Evolutionary conservation across 2,113 vertebrate species (phyloP).

Genomic region (Rostratula benghalensis): DNA sequence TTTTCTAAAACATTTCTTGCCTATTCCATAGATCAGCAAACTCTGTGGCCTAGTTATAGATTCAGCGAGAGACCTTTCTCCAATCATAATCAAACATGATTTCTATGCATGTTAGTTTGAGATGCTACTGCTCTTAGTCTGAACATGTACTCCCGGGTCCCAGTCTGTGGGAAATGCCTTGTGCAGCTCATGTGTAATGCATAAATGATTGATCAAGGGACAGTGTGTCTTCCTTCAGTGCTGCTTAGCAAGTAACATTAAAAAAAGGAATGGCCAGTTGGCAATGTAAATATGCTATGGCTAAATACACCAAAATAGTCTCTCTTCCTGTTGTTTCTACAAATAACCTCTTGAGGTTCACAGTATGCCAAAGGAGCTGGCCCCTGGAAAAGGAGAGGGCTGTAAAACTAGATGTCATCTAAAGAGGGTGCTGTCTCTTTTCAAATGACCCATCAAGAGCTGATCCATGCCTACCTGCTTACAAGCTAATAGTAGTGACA

Average conservation of each 20-base stretch:
- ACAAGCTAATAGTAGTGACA: background rate
- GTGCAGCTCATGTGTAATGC: background rate
- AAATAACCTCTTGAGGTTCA: background rate
- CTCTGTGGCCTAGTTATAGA: background rate
- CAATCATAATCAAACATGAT: background rate
- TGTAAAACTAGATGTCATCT: background rate
- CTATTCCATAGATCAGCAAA: background rate
- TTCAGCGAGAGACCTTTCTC: background rate
- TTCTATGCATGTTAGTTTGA: background rate
- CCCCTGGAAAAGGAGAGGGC: background rate
- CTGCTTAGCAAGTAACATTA: background rate
- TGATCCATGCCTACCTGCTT: background rate
- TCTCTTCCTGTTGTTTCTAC: background rate
- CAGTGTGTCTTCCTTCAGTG: background rate
- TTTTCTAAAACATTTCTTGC: background rate
- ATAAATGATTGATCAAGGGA: background rate
- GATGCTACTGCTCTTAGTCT: background rate
- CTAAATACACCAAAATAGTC: background rate
- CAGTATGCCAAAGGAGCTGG: background rate
- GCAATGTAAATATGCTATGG: background rate
- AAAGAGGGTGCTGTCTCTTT: slow-evolving; percentile 24
- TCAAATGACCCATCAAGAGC: background rate
- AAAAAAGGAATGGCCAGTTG: background rate
- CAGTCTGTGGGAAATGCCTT: background rate
- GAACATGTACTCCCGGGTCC: background rate